Conservation (phyloP, 2,888 invertebrate species). For the Carterocephalus palaemon region DNA sequence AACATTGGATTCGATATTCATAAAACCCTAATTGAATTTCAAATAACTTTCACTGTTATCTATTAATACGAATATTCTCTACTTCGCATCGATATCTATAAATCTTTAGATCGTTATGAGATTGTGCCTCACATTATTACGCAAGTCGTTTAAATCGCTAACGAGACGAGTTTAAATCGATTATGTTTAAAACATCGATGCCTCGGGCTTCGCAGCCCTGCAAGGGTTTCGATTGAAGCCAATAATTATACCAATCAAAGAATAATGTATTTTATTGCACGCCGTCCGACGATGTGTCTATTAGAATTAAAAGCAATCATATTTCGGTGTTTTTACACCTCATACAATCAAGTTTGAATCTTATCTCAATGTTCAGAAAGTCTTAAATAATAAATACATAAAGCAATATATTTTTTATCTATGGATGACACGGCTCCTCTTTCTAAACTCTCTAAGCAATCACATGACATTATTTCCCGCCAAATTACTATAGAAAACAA, state of each 20-base stretch:
- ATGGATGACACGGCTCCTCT: constrained; percentile 18
- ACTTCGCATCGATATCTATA: constrained; percentile 18
- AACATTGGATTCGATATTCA: no score
- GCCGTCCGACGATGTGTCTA: constrained; percentile 27
- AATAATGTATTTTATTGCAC: constrained; percentile 29
- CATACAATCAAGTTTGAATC: constrained; percentile 8
- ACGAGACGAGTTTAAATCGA: constrained; percentile 22
- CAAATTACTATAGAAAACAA: constrained; percentile 34
- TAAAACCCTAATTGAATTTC: constrained; percentile 7
- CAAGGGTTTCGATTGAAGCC: constrained; percentile 33
- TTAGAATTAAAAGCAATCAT: constrained; percentile 9
- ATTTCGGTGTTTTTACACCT: background rate
- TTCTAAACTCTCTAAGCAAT: constrained; percentile 28
- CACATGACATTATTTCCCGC: constrained; percentile 34
- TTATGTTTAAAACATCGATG: constrained; percentile 23
- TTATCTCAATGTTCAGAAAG: constrained; percentile 11
- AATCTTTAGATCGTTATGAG: constrained; percentile 26
- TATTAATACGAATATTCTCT: background rate
- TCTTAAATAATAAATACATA: background rate
- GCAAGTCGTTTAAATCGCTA: constrained; percentile 27
- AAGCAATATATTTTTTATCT: no score
- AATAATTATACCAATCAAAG: constrained; percentile 32
- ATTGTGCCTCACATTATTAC: constrained; percentile 15
- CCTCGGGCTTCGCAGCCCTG: constrained; percentile 18
- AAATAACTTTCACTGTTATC: constrained; percentile 12